Evolutionary conservation across 2,888 invertebrate genomes (phyloP), one percentile per base, ranked within the genome.

Genomic region (Dorcus parallelipipedus): DNA sequence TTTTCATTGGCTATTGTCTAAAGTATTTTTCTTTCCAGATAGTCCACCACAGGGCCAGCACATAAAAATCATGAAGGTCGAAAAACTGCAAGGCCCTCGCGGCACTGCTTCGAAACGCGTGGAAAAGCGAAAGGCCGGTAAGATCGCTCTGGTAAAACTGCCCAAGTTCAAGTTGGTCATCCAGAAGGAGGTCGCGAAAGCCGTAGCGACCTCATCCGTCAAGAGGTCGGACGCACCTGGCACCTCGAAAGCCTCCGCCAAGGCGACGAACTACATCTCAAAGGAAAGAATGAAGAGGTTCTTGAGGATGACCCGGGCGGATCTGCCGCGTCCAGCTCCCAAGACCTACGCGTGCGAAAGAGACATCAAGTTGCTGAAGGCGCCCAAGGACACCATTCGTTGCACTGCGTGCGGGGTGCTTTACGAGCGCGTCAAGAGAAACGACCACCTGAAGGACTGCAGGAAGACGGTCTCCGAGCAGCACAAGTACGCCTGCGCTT

Each of bases 261-360:
- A 45, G 14, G 9, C 20, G 45, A 45, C 9, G 4, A 20, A 9
- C 14, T 10, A 17, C 45, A 85, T 62, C 91, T 90, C 81, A 84
- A 85, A 75, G 82, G 64, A 65, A 20, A 52, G 77, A 38, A 71
- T 70, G 69, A 71, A 70, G 55, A 58, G 69, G 40, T 77, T 77
- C 56, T 57, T 73, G 38, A 70, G 64, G 17, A 72, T 76, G 75
- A 70, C 66, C 8, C 64, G 69, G 1, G 60, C 65, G 4, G 71
- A 74, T 56, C 14, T 74, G 8, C 63, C 62, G 2, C 63, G 67
- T 6, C 55, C 57, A 1, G 43, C 49, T 10, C 67, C 66, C 50
- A 70, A 67, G 55, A 61, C 57, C 49, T 63, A 55, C 23, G 68
- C 68, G 39, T 73, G 73, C 39, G 71, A 72, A 41, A 64, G 62